phyloP scores from a whole-genome alignment of 2,888 invertebrate species.

The Macaria liturata region DNA sequence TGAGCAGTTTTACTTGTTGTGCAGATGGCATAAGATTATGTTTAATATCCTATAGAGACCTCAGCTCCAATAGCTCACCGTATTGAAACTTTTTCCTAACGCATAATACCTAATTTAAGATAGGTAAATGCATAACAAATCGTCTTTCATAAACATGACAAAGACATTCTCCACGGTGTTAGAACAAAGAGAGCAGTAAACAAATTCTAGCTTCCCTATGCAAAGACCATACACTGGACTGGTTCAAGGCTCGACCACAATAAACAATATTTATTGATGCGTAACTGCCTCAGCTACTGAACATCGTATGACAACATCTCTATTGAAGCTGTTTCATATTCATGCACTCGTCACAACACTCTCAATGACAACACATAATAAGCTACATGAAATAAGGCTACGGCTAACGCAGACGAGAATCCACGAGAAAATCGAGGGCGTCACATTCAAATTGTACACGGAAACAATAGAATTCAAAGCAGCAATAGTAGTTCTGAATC shows the following conservation, averaged over 20 bases:
- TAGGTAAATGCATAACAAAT: too few relatives aligned
- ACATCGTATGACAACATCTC: slow-evolving; percentile 73
- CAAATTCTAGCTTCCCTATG: slow-evolving; percentile 30
- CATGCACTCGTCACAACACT: slow-evolving; percentile 62
- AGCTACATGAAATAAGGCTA: slow-evolving; percentile 18
- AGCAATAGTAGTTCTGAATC: slow-evolving; percentile 1
- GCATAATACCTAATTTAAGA: too few relatives aligned
- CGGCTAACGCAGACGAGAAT: slow-evolving; percentile 11
- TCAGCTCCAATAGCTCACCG: too few relatives aligned
- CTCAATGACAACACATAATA: slow-evolving; percentile 27
- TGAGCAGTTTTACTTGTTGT: too few relatives aligned
- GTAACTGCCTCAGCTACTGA: slow-evolving; percentile 49
- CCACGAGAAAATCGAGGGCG: slow-evolving; percentile 4
- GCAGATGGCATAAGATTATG: too few relatives aligned
- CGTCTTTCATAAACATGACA: neutral
- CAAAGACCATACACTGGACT: slow-evolving; percentile 33
- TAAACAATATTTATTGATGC: slow-evolving; percentile 64
- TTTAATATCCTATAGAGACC: too few relatives aligned
- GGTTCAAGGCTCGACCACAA: slow-evolving; percentile 62
- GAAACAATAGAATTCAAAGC: slow-evolving; percentile 4
- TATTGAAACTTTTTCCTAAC: too few relatives aligned
- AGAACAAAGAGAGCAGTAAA: slow-evolving; percentile 23
- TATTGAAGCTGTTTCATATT: slow-evolving; percentile 76
- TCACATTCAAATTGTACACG: neutral
- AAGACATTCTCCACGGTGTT: neutral